phyloP scores from a whole-genome alignment of 1,140 invertebrate species.

The Drosophila fuyamai region DNA sequence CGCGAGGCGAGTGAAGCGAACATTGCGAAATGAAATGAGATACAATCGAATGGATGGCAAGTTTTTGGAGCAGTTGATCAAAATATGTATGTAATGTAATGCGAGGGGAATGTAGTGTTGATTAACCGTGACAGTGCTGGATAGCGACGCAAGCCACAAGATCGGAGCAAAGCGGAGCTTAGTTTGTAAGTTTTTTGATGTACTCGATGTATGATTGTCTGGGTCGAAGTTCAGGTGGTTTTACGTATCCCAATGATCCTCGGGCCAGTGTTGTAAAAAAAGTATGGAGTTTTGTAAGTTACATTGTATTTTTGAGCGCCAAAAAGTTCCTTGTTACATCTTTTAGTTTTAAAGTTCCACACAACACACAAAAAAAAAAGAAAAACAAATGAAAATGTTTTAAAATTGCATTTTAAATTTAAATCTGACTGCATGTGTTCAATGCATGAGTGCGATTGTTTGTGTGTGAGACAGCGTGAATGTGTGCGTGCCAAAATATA shows the following conservation, averaged over 20 bases:
- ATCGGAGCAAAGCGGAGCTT: conserved; percentile 24
- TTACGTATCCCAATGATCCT: conserved; percentile 12
- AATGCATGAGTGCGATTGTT: conserved; percentile 30
- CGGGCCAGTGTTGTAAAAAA: conserved; percentile 66
- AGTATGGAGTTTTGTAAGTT: conserved; percentile 71
- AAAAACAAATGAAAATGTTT: conserved; percentile 65
- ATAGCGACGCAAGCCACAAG: conserved; percentile 27
- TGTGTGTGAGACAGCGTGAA: conserved; percentile 16
- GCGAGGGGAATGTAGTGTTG: conserved; percentile 54
- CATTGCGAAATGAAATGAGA: conserved; percentile 63
- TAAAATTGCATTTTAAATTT: conserved; percentile 78
- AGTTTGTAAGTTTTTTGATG: conserved; percentile 62
- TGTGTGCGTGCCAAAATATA: conserved; percentile 39
- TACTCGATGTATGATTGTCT: conserved; percentile 39
- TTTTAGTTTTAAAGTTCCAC: conserved; percentile 76
- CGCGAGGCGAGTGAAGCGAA: conserved; percentile 70
- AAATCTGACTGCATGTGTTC: conserved; percentile 79
- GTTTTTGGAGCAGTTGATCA: conserved; percentile 81
- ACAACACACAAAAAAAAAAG: conserved; percentile 60
- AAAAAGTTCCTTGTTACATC: conserved; percentile 83
- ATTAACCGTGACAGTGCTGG: conserved; percentile 51
- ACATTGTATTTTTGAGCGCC: conserved; percentile 80
- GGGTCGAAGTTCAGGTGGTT: conserved; percentile 32
- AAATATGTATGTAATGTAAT: conserved; percentile 76
- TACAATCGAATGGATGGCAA: conserved; percentile 45